Conservation (phyloP, 2,113 vertebrate species). For the Egretta garzetta region DNA sequence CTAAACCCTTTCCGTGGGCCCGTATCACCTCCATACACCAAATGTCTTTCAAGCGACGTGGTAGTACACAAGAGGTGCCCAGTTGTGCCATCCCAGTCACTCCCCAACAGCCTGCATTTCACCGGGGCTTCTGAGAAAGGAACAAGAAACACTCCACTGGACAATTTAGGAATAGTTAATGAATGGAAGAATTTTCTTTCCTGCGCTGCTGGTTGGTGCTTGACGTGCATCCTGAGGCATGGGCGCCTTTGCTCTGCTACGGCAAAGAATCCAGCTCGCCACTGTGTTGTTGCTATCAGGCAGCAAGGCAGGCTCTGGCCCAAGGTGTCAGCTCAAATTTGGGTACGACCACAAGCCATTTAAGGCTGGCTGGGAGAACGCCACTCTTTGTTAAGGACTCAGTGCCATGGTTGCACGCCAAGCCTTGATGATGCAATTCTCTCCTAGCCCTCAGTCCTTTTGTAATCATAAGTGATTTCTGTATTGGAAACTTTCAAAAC, state of each 20-base stretch:
- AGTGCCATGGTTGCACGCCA: not conserved
- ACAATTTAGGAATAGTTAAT: not conserved
- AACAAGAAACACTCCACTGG: not conserved
- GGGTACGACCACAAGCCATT: not conserved
- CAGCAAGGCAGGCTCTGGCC: not conserved
- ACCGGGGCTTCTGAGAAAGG: not conserved
- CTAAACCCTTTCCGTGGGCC: not conserved
- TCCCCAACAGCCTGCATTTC: not conserved
- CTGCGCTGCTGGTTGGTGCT: not conserved
- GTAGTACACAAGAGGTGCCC: not conserved
- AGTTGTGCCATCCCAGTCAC: not conserved
- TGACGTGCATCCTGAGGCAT: rapidly evolving
- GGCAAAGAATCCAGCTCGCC: not conserved
- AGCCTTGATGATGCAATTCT: not conserved
- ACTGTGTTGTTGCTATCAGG: not conserved
- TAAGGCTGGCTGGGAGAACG: not conserved
- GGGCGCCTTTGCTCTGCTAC: not conserved
- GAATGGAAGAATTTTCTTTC: not conserved
- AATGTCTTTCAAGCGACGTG: not conserved
- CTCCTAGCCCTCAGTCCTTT: not conserved
- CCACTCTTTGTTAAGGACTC: not conserved
- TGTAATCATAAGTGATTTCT: slow-evolving; percentile 44
- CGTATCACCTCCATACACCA: not conserved
- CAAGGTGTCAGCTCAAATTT: not conserved
- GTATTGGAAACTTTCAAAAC: slow-evolving; percentile 61